A percentile compares a stretch with the other conserved stretches of the same genome.
Conservation (phyloP, 2,888 invertebrate genomes). For the Nudaria mundana region DNA sequence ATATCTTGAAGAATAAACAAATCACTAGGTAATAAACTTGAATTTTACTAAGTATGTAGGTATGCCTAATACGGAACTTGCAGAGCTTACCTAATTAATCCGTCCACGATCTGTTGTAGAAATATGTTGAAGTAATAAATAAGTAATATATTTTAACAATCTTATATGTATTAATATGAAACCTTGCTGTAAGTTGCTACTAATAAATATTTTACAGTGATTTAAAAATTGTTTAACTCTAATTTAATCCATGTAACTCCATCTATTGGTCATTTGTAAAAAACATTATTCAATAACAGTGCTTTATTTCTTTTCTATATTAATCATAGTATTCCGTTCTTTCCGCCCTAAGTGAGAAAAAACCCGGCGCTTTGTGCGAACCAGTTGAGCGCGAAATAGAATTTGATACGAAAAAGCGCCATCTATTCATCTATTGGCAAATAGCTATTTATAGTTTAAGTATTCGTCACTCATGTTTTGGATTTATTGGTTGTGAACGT, state of each 20-base stretch:
- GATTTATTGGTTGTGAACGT: too few species aligned
- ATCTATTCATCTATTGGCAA: too few species aligned
- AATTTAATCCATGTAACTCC: neutral
- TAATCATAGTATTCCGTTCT: too few species aligned
- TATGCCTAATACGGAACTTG: constrained; percentile 20
- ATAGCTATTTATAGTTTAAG: too few species aligned
- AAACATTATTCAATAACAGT: too few species aligned
- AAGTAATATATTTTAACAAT: constrained; percentile 29
- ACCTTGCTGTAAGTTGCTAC: constrained; percentile 61
- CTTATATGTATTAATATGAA: constrained; percentile 46
- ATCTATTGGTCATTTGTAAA: neutral
- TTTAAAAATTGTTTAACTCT: constrained; percentile 35
- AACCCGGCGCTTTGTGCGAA: too few species aligned
- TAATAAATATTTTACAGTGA: constrained; percentile 69
- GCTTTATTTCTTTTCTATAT: too few species aligned
- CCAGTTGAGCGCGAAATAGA: too few species aligned
- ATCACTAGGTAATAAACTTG: constrained; percentile 18
- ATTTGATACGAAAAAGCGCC: too few species aligned
- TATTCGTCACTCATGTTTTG: too few species aligned
- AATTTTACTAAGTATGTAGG: constrained; percentile 9
- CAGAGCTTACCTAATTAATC: constrained; percentile 45
- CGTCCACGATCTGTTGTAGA: constrained; percentile 29
- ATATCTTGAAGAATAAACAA: constrained; percentile 4
- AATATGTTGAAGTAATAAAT: constrained; percentile 11
- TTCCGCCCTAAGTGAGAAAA: too few species aligned